A percentile compares a stretch with the other conserved stretches of the same genome.
Evolutionary conservation across 2,888 invertebrate species (phyloP).

Genomic region (Drosophila mettleri): DNA sequence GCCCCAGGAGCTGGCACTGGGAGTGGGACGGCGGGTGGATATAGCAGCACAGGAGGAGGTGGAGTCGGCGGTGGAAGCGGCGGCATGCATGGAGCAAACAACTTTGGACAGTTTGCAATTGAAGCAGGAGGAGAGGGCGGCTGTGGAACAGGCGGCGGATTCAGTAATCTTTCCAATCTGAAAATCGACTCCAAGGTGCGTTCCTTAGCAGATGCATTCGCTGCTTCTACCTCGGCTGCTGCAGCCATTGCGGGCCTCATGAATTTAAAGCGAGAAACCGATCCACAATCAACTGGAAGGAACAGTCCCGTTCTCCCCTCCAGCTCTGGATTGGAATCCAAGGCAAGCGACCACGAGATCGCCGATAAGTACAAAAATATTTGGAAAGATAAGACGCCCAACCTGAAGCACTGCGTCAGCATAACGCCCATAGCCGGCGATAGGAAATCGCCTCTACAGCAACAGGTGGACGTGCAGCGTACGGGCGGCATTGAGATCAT

Average conservation of each 20-base stretch:
- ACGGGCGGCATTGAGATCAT: constrained; percentile 90
- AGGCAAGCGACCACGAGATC: constrained; percentile 75
- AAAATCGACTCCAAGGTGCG: constrained; percentile 74
- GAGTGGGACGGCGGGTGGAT: constrained; percentile 39
- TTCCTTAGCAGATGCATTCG: constrained; percentile 64
- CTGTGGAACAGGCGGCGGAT: constrained; percentile 32
- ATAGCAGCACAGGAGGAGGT: constrained; percentile 32
- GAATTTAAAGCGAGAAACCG: constrained; percentile 66
- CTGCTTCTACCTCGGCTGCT: constrained; percentile 77
- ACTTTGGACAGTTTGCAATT: constrained; percentile 46
- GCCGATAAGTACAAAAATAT: constrained; percentile 84
- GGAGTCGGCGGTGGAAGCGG: constrained; percentile 22
- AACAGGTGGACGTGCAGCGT: constrained; percentile 75
- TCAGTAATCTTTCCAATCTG: constrained; percentile 45
- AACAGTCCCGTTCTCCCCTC: constrained; percentile 18
- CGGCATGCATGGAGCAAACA: constrained; percentile 33
- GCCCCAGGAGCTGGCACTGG: constrained; percentile 34
- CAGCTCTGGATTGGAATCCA: constrained; percentile 43
- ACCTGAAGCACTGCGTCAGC: constrained; percentile 82
- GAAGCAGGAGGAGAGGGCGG: constrained; percentile 26
- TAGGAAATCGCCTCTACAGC: constrained; percentile 34
- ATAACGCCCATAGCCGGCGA: constrained; percentile 82
- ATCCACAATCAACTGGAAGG: constrained; percentile 45
- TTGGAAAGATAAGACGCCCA: constrained; percentile 84
- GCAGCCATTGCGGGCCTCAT: constrained; percentile 66